Conservation (phyloP, 2,113 vertebrate genomes). For the Pseudorhombus dupliciocellatus region DNA sequence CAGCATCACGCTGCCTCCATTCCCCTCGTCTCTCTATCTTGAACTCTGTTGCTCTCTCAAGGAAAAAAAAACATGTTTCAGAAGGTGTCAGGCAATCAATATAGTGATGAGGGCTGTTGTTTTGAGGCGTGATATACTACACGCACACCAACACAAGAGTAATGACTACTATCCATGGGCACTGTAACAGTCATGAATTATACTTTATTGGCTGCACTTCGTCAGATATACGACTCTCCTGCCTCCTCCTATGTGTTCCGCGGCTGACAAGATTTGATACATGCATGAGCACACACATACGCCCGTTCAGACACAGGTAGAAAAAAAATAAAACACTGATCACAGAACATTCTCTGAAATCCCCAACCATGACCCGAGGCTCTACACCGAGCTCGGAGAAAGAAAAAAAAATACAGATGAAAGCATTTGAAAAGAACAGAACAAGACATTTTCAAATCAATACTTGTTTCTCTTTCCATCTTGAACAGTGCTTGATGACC, state of each 20-base stretch:
- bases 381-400: conserved; percentile 20
- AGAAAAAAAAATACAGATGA: conserved; percentile 54
- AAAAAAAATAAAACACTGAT: conserved; percentile 27
- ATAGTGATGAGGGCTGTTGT: conserved; percentile 78
- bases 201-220: conserved; percentile 76
- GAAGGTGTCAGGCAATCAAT: conserved; percentile 72
- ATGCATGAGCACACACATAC: conserved; percentile 51
- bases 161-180: conserved; percentile 74
- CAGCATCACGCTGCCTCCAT: conserved; percentile 12
- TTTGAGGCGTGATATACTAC: conserved; percentile 70
- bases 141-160: conserved; percentile 71
- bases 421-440: conserved; percentile 73
- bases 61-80: conserved; percentile 51
- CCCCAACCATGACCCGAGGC: conserved; percentile 62
- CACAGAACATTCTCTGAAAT: conserved; percentile 61
- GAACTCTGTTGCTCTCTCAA: conserved; percentile 22
- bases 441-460: conserved; percentile 78
- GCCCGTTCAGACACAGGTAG: conserved; percentile 5
- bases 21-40: conserved; percentile 19
- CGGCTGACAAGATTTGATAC: conserved; percentile 67
- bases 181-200: conserved; percentile 77
- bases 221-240: conserved; percentile 77
- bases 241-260: conserved; percentile 66
- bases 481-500: conserved; percentile 74
- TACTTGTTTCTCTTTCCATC: conserved; percentile 63